Evolutionary conservation across 2,113 vertebrate species (phyloP).

Genomic region (Plestiodon gilberti): DNA sequence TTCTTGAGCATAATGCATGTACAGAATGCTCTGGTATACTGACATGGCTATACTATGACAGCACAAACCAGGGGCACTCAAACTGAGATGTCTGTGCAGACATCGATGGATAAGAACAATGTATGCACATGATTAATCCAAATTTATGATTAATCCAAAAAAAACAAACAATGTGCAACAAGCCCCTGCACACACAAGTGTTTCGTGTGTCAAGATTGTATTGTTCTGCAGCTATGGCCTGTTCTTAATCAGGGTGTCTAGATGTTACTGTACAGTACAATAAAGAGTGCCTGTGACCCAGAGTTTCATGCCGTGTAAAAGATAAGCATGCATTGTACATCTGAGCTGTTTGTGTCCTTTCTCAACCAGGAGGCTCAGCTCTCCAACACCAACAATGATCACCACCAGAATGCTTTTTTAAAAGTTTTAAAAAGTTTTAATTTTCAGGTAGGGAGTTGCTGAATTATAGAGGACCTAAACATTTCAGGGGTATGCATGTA

Average conservation of each 20-base stretch:
- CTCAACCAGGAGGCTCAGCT: not conserved
- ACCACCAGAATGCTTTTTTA: not conserved
- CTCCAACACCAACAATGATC: rapidly evolving
- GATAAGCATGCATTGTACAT: not conserved
- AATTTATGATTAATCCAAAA: too few relatives aligned
- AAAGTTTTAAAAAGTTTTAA: not conserved
- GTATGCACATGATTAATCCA: too few relatives aligned
- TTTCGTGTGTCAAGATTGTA: rapidly evolving
- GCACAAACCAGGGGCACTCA: not conserved
- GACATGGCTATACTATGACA: not conserved
- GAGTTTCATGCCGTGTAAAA: not conserved
- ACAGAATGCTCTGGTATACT: not conserved
- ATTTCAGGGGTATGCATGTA: not conserved
- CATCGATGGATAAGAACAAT: too few relatives aligned
- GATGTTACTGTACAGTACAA: not conserved
- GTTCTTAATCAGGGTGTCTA: not conserved
- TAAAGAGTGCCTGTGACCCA: not conserved
- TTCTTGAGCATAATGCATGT: not conserved
- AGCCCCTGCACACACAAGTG: not conserved
- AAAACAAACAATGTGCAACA: not conserved
- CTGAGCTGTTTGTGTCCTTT: not conserved
- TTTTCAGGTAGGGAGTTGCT: not conserved
- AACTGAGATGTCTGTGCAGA: not conserved
- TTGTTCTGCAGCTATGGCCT: rapidly evolving
- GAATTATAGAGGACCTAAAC: not conserved